A percentile compares a stretch with the other conserved stretches of the same genome.
Conservation (phyloP, 2,113 vertebrate species). For the Atlantisia rogersi region DNA sequence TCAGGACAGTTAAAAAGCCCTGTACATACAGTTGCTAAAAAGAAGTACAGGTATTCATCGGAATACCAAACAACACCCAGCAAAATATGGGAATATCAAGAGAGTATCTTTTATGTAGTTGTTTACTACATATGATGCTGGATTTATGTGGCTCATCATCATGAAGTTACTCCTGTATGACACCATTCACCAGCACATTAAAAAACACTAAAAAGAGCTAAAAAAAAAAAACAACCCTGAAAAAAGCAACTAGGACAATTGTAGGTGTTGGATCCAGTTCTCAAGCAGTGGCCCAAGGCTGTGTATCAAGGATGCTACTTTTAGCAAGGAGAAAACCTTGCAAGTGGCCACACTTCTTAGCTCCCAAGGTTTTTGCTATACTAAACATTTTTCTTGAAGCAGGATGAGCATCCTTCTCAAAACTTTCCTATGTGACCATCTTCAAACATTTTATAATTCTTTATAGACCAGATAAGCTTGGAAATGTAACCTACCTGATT, state of each 20-base stretch:
- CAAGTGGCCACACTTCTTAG: not conserved
- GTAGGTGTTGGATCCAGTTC: not conserved
- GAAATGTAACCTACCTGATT: not conserved
- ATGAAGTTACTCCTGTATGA: not conserved
- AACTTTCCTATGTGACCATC: not conserved
- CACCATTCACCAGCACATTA: not conserved
- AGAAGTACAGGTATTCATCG: not conserved
- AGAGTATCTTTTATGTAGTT: not conserved
- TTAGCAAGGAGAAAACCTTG: not conserved
- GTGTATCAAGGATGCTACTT: not conserved
- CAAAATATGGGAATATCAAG: not conserved
- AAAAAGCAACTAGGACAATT: not conserved
- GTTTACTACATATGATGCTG: not conserved
- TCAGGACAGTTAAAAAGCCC: not conserved
- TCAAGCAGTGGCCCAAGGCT: not conserved
- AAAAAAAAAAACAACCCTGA: not conserved
- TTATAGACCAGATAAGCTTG: not conserved
- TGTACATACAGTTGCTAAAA: not conserved
- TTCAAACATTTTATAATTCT: not conserved
- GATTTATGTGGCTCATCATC: not conserved
- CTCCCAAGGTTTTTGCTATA: not conserved
- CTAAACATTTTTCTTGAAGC: not conserved
- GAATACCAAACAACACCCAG: not conserved
- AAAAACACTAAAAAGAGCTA: not conserved
- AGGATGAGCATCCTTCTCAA: not conserved